Evolutionary conservation across 1,140 invertebrate genomes (phyloP), one percentile per base, ranked within the genome.

Genomic region (Andricus grossulariae): DNA sequence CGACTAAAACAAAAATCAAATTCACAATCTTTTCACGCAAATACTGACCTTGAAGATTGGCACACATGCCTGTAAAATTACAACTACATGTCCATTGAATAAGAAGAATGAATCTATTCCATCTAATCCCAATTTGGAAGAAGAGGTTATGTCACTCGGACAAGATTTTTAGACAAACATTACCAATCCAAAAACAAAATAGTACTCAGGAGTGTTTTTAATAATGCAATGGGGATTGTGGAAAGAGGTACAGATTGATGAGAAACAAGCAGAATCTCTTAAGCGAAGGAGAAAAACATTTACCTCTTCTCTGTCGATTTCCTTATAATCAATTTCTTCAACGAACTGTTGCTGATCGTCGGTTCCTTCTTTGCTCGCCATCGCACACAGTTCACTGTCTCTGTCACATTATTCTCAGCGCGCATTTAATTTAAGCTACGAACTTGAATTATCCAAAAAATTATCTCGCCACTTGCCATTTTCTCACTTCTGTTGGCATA

Each of bases 291-390:
- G 73, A 50, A 49, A 71, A 79, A 50, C n/a, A 80, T 77, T 82
- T 88, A 93, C 93, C 89, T 93, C 89, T 87, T 93, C 86, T 18
- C 89, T 91, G 81, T 92, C 85, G 79, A 94, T 93, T 88, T 94
- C 93, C 82, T 91, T 88, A 84, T 92, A 93, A 80, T 94, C 88
- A 80, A 94, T 94, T 86, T 94, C 93, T 88, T 93, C 91, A 80
- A 93, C 92, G 87, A 93, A 93, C 77, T 92, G 88, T 80, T 92
- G 92, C 83, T 89, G 89, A 84, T 91, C 88, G 82, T 87, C 85
- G 77, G 76, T 80, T 76, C 86, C 85, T 80, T 88, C 89, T 82
- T 89, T 87, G 80, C 87, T 84, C 85, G 91, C 92, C 92, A 93
- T 93, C 85, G 88, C 90, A 88, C 83, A 83, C 80, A 84, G 80